Conservation (phyloP, 2,113 vertebrate genomes). For the Prochilodus magdalenae region DNA sequence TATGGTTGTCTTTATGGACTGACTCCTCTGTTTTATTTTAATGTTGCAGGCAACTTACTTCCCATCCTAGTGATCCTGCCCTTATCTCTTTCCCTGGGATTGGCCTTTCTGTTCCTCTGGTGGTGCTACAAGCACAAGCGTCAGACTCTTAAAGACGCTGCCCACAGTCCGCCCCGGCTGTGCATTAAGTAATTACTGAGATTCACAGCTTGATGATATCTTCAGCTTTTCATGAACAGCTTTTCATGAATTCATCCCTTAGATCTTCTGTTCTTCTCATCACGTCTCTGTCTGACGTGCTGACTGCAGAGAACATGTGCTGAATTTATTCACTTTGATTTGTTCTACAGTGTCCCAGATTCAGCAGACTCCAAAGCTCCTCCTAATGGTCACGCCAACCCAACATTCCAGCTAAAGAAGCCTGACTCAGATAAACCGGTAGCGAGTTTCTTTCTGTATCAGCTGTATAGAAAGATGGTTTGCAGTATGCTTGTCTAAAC, state of each 20-base stretch:
- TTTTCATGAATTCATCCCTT: background rate
- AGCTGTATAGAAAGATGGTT: background rate
- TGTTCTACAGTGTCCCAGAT: constrained; percentile 64
- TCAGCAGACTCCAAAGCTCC: constrained; percentile 58
- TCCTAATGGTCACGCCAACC: constrained; percentile 83
- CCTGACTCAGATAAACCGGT: constrained; percentile 83
- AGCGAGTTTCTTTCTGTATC: constrained; percentile 48
- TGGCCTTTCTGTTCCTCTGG: constrained; percentile 66
- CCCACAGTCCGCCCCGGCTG: constrained; percentile 50
- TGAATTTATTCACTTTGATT: background rate
- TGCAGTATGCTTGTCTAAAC: background rate
- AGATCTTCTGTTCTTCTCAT: background rate
- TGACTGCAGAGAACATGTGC: background rate
- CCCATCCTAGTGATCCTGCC: constrained; percentile 64
- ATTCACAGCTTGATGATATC: background rate
- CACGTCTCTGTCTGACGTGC: background rate
- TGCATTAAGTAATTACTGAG: constrained; percentile 38
- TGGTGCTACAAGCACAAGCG: constrained; percentile 67
- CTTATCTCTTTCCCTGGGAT: constrained; percentile 58
- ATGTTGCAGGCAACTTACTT: constrained; percentile 59
- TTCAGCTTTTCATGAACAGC: too few species aligned
- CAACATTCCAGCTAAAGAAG: constrained; percentile 85
- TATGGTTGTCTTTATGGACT: background rate
- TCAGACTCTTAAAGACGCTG: constrained; percentile 56
- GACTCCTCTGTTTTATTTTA: constrained; percentile 8